Percentiles rank a stretch among this genome's conserved stretches.
phyloP scores from a whole-genome alignment of 2,797 vertebrate species.

The Mormyrops boulengeri region DNA sequence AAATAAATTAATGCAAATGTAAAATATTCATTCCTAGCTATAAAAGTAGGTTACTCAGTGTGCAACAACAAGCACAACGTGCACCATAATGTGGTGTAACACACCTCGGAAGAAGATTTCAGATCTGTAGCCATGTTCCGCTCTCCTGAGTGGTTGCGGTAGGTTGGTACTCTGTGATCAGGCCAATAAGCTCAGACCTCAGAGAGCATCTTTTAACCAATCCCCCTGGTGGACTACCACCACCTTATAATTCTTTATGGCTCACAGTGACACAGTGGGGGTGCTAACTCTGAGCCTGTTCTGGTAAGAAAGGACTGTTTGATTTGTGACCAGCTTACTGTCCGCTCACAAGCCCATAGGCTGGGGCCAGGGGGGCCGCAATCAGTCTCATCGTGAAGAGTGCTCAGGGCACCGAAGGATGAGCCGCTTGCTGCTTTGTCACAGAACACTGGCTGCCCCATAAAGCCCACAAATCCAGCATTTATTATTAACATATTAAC shows the following conservation, averaged over 20 bases:
- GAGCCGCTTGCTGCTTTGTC: constrained; percentile 21
- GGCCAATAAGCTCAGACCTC: neutral
- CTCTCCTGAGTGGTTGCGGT: neutral
- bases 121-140: neutral
- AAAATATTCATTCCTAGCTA: neutral
- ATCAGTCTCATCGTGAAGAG: constrained; percentile 27
- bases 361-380: constrained; percentile 19
- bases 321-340: constrained; percentile 44
- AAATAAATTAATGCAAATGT: neutral
- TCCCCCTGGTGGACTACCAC: neutral
- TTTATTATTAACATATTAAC: neutral
- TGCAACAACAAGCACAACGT: neutral
- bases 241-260: constrained; percentile 35
- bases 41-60: neutral
- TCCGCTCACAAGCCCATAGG: constrained; percentile 40
- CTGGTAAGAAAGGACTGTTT: constrained; percentile 34
- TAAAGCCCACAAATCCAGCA: neutral
- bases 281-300: constrained; percentile 37
- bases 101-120: neutral
- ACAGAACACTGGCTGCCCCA: neutral
- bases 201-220: constrained; percentile 7
- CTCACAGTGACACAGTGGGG: constrained; percentile 32
- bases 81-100: neutral
- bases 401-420: neutral
- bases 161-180: neutral